Evolutionary conservation across 2,113 vertebrate genomes (phyloP), one percentile per base, ranked within the genome.

Genomic region (Parus major): DNA sequence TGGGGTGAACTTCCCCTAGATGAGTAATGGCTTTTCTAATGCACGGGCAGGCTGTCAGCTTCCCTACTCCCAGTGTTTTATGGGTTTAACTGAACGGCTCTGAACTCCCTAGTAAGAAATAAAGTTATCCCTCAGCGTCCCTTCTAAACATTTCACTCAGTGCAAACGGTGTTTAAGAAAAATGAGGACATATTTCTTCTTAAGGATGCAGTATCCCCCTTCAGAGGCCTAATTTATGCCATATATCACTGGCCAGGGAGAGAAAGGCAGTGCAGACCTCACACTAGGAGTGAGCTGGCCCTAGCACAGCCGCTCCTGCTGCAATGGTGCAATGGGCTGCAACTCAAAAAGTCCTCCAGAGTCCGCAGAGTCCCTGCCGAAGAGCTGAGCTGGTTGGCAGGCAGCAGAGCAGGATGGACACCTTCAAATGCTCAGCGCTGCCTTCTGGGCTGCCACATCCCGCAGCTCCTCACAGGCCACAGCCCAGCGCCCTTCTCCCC

Each of bases 81-180:
- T 99, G 98, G 98, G 98, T 98, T 98, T 98, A 98, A 98, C 98
- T 98, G 98, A 99, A 98, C 98, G 98, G 98, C 98, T 99, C 98
- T 98, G 99, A 99, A 99, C 99, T 99, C 99, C 99, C 99, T 98
- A 98, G 98, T 99, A 99, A 99, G 99, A 99, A 99, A 99, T 99
- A 99, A 99, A 99, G 98, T 99, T 98, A 98, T 99, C 99, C 99
- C 98, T 98, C 98, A 97, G 98, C 98, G 98, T 99, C 98, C 98
- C 97, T 98, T 98, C 98, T 98, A 99, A 99, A 99, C 99, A 99
- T 99, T 99, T 99, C 99, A 99, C 99, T 99, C 98, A 99, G 98
- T 99, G 98, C 98, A 99, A 98, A 99, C 98, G 98, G 98, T 99
- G 98, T 98, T 98, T 99, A 98, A 98, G 98, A 99, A 99, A 99